phyloP scores from a whole-genome alignment of 2,888 invertebrate genomes.

The Epicampocera succincta region DNA sequence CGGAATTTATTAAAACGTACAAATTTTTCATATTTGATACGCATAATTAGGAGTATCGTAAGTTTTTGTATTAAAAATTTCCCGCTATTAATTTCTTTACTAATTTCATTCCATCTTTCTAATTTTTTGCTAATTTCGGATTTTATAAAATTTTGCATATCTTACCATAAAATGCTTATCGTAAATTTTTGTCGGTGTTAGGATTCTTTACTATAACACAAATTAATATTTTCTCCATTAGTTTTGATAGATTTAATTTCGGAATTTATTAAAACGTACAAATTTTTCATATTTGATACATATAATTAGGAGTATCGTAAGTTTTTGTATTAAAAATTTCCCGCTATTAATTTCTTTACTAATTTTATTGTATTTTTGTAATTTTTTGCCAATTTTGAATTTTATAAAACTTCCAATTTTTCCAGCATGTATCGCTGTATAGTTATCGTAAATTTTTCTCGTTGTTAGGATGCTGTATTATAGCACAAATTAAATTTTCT shows the following conservation, averaged over 20 bases:
- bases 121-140: constrained; percentile 3
- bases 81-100: not conserved
- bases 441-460: too few relatives aligned
- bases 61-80: not conserved
- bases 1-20: too few relatives aligned
- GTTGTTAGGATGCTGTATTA: too few relatives aligned
- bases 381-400: constrained; percentile 8
- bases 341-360: not conserved
- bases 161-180: too few relatives aligned
- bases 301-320: not conserved
- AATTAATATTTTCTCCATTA: not conserved
- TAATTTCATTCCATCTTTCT: not conserved
- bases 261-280: too few relatives aligned
- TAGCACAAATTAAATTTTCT: not conserved
- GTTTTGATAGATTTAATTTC: not conserved
- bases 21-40: too few relatives aligned
- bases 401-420: not conserved
- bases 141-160: not conserved
- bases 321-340: not conserved
- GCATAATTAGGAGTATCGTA: not conserved
- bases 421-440: too few relatives aligned
- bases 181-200: too few relatives aligned
- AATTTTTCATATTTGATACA: too few relatives aligned
- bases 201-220: too few relatives aligned
- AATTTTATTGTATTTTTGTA: not conserved